Evolutionary conservation across 2,797 vertebrate genomes (phyloP).

Genomic region (Pterois miles): DNA sequence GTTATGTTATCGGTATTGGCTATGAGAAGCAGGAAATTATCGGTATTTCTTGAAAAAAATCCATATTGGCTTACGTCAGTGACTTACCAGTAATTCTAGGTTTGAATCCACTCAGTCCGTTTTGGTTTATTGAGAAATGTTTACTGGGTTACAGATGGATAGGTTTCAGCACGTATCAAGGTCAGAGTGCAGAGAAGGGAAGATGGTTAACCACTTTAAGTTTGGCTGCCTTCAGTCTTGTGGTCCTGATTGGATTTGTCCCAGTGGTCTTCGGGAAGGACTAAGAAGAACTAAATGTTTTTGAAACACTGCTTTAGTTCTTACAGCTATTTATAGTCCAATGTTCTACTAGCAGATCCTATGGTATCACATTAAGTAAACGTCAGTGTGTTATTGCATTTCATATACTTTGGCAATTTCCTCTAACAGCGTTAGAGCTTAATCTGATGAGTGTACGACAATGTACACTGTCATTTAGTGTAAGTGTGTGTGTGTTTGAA

Average conservation of each 20-base stretch:
- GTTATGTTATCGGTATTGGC: fast-evolving
- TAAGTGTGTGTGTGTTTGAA: background rate
- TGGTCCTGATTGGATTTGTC: background rate
- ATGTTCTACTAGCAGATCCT: background rate
- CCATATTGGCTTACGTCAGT: background rate
- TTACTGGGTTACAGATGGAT: background rate
- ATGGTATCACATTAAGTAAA: slow-evolving; percentile 23
- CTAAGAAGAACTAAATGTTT: background rate
- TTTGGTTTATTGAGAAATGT: background rate
- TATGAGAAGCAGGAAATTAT: too few relatives aligned
- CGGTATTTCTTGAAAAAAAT: too few relatives aligned
- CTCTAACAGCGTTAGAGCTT: slow-evolving; percentile 31
- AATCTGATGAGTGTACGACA: slow-evolving; percentile 31
- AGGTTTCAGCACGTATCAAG: background rate
- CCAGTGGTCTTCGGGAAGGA: background rate
- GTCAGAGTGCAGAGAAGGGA: background rate
- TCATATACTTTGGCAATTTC: slow-evolving; percentile 18
- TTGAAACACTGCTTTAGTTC: background rate
- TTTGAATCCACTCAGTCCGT: too few relatives aligned
- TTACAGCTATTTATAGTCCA: background rate
- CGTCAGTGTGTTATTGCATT: slow-evolving; percentile 22
- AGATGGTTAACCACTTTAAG: background rate
- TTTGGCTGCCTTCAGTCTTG: background rate
- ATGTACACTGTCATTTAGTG: background rate
- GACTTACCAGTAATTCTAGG: background rate